Percentiles rank a stretch among this genome's conserved stretches.
Conservation (phyloP, 2,888 invertebrate genomes). For the Herminia tarsipennalis region DNA sequence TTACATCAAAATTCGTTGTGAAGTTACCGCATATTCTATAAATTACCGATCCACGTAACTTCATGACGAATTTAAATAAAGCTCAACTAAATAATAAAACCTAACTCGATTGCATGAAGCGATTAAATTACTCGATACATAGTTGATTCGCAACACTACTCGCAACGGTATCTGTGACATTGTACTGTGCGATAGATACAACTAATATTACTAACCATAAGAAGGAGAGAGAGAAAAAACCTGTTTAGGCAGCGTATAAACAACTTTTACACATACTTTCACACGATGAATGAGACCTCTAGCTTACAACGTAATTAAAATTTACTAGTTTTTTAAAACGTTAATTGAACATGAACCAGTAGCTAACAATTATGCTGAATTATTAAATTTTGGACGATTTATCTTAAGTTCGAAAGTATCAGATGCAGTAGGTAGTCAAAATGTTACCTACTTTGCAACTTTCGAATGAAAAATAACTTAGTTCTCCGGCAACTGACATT, state of each 20-base stretch:
- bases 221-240: slow-evolving; percentile 35
- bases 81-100: no score
- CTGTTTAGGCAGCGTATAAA: slow-evolving; percentile 46
- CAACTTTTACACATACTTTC: slow-evolving; percentile 59
- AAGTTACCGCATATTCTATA: no score
- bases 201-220: slow-evolving; percentile 12
- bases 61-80: no score
- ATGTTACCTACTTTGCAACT: no score
- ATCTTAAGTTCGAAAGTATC: background rate
- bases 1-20: no score
- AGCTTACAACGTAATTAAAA: slow-evolving; percentile 26
- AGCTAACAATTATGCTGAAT: slow-evolving; percentile 9
- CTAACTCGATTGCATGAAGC: slow-evolving; percentile 16
- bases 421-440: background rate
- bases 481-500: no score
- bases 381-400: slow-evolving; percentile 8
- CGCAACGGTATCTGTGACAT: slow-evolving; percentile 45
- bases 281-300: slow-evolving; percentile 41
- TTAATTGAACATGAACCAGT: slow-evolving; percentile 13
- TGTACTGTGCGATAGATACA: slow-evolving; percentile 37
- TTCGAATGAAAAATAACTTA: no score
- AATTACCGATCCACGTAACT: no score
- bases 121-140: slow-evolving; percentile 35
- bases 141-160: slow-evolving; percentile 39
- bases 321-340: slow-evolving; percentile 13